Base-by-base conservation (phyloP, 2,888 invertebrate species). In the Capitulum mitella region DNA sequence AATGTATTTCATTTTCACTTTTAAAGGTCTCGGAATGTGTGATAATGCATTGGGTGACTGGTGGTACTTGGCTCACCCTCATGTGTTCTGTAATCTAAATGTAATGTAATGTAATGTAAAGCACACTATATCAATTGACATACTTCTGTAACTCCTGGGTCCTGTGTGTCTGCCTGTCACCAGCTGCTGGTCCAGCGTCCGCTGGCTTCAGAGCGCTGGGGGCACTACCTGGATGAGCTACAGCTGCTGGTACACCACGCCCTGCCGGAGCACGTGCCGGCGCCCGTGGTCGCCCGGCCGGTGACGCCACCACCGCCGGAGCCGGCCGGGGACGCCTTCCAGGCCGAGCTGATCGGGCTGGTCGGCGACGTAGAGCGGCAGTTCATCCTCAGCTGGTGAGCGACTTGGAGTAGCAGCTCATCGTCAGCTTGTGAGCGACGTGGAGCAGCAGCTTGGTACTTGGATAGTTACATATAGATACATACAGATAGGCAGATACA, bases 361-460 rank as follows among this genome's bases (percentile, higher is more conserved):
- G 70, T 70, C 26, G 70, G 70, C 14, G 70, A 70, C 12, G 70
- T 70, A 26, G 70, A 70, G 70, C 70, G 70, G 22, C 70, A 70
- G 40, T 70, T n/a, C 40, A 70, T 70, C 10, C 26, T 70, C 37
- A 70, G 70, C 70, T 70, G 70, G 70, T 70, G 37, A 70, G 70
- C 6, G n/a, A 8, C 12, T 14, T 22, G 51, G 22, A 3, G 12
- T 14, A 51, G 3, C 51, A 51, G 51, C 16, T 3, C 51, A 43
- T 43, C 43, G 6, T 43, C 43, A 43, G 43, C 43, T 43, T 5
- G 43, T 29, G n/a, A n/a, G n/a, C n/a, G n/a, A n/a, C n/a, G n/a
- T n/a, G n/a, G n/a, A n/a, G n/a, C n/a, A n/a, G n/a, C n/a, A n/a
- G n/a, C n/a, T n/a, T n/a, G n/a, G n/a, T n/a, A n/a, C n/a, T n/a